phyloP scores from a whole-genome alignment of 2,888 invertebrate genomes.

The Coronaproctus castanopsis region DNA sequence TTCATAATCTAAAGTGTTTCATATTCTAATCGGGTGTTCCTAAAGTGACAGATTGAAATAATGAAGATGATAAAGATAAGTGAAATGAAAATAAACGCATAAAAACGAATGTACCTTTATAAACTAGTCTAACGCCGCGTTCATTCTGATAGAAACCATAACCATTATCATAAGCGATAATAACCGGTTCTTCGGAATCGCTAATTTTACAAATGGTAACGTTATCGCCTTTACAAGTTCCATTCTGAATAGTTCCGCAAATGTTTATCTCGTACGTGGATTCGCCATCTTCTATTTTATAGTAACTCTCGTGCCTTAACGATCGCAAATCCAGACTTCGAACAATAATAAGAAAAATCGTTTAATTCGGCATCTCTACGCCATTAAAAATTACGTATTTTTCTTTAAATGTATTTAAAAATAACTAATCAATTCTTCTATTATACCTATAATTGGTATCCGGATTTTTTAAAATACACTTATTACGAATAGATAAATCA shows the following conservation, averaged over 20 bases:
- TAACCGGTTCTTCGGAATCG: neutral
- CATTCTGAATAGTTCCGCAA: neutral
- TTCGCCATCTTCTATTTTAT: neutral
- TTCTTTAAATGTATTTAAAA: too few relatives aligned
- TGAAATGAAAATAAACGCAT: too few relatives aligned
- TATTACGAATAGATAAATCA: neutral
- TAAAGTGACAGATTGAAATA: too few relatives aligned
- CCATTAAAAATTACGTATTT: too few relatives aligned
- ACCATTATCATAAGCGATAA: neutral
- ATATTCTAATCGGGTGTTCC: too few relatives aligned
- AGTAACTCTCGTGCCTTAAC: neutral
- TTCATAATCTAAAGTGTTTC: too few relatives aligned
- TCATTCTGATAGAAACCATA: neutral
- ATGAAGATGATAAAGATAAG: too few relatives aligned
- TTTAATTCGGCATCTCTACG: too few relatives aligned
- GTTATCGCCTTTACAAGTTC: neutral
- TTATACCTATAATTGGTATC: too few relatives aligned
- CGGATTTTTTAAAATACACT: neutral
- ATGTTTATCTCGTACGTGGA: neutral
- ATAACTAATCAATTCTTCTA: too few relatives aligned
- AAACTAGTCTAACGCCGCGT: neutral
- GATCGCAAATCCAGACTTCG: neutral
- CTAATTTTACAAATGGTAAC: neutral
- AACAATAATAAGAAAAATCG: too few relatives aligned
- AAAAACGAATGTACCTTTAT: neutral